These are phyloP conservation scores for Tipula confusa DNA, from an alignment of 2,888 invertebrate species.

Conservation along the genomic window DNA sequence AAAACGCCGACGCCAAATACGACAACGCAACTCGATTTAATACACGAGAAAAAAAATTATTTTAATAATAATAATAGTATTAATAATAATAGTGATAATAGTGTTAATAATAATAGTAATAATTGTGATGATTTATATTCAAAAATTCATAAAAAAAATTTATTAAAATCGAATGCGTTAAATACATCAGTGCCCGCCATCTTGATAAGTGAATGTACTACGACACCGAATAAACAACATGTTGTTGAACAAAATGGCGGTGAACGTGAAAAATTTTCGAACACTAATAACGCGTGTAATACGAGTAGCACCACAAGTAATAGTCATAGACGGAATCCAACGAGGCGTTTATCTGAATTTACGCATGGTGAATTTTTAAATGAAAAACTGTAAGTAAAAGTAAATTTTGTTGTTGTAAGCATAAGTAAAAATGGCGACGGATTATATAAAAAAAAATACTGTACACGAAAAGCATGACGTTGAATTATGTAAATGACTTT, in stretches of 20 bases:
- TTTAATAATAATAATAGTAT: neutral
- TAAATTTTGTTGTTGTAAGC: conserved; percentile 33
- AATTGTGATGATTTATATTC: conserved; percentile 26
- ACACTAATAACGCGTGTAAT: no score
- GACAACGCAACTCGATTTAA: neutral
- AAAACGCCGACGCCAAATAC: neutral
- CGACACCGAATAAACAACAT: neutral
- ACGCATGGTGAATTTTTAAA: conserved; percentile 52
- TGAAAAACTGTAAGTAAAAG: conserved; percentile 51
- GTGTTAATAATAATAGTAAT: neutral
- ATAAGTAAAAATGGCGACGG: conserved; percentile 20
- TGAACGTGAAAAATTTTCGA: neutral
- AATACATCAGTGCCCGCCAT: conserved; percentile 21
- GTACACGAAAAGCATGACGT: conserved; percentile 3
- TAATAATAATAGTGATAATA: conserved; percentile 4
- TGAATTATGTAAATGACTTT: neutral
- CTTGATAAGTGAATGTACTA: neutral
- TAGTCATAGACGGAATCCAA: conserved; percentile 34
- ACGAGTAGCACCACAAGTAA: neutral
- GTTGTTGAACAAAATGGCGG: neutral
- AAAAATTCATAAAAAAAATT: conserved; percentile 27
- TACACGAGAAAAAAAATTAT: neutral
- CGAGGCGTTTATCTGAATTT: conserved; percentile 51
- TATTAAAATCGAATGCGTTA: conserved; percentile 27
- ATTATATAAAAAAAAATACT: conserved; percentile 7